These are phyloP conservation scores for Poecile montanus DNA, from an alignment of 2,797 vertebrate species.

Conservation along the genomic window DNA sequence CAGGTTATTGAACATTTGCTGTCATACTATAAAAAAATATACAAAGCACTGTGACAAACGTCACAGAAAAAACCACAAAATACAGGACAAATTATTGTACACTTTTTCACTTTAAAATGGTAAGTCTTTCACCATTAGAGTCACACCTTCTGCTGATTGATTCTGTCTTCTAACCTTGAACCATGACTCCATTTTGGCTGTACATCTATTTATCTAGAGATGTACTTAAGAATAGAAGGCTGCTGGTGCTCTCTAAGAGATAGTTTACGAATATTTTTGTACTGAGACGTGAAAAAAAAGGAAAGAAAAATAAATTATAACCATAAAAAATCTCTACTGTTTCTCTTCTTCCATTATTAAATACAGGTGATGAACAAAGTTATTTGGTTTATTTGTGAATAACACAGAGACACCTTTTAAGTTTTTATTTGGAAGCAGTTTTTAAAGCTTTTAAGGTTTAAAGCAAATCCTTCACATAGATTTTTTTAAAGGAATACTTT, in stretches of 20 bases:
- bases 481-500: neutral
- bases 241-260: neutral
- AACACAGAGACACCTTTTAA: neutral
- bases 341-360: neutral
- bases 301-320: neutral
- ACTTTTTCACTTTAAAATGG: neutral
- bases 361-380: neutral
- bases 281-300: neutral
- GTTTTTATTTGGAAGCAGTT: neutral
- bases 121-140: neutral
- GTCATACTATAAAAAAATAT: neutral
- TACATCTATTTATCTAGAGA: neutral
- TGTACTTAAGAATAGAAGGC: neutral
- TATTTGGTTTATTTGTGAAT: neutral
- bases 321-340: neutral
- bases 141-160: neutral
- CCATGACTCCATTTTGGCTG: neutral
- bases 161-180: neutral
- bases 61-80: constrained; percentile 1
- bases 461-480: neutral
- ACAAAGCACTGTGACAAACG: neutral
- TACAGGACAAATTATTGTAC: neutral
- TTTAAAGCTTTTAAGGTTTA: neutral
- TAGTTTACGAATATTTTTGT: neutral
- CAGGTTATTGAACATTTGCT: neutral